A percentile compares a stretch with the other conserved stretches of the same genome.
Conservation (phyloP, 2,888 invertebrate genomes). For the Campoplex capitator region DNA sequence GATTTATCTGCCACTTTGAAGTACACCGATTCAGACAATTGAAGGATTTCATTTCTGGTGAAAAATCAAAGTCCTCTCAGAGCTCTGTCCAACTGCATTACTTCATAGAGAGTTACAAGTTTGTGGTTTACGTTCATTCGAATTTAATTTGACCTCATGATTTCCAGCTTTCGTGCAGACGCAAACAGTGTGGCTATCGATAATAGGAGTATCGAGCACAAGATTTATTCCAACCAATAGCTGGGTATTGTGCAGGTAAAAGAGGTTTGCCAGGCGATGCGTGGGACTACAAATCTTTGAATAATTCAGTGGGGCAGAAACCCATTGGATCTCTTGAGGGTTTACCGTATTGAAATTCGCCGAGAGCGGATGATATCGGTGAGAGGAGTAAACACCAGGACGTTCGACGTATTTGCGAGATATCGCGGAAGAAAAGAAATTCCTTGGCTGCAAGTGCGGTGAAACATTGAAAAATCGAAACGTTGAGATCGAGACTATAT, state of each 20-base stretch:
- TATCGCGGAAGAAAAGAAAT: conserved; percentile 63
- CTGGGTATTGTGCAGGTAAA: conserved; percentile 24
- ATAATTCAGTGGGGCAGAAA: conserved; percentile 65
- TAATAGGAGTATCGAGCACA: conserved; percentile 4
- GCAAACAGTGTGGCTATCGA: not conserved
- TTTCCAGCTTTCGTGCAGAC: not conserved
- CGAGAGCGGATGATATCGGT: conserved; percentile 72
- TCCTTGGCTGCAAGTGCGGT: not conserved
- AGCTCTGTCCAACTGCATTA: not conserved
- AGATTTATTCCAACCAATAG: conserved; percentile 44
- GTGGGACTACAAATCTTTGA: conserved; percentile 55
- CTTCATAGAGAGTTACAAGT: not conserved
- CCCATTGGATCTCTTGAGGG: conserved; percentile 21
- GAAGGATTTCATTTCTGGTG: not conserved
- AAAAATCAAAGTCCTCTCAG: not conserved
- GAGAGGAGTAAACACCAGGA: conserved; percentile 54
- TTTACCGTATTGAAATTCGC: conserved; percentile 35
- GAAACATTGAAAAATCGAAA: conserved; percentile 29
- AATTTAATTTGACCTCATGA: not conserved
- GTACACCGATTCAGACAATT: not conserved
- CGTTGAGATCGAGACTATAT: conserved; percentile 44
- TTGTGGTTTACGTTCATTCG: not conserved
- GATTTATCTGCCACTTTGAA: not conserved
- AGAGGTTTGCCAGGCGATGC: conserved; percentile 14
- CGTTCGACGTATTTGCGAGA: conserved; percentile 76